phyloP scores from a whole-genome alignment of 2,797 vertebrate genomes.

The Novumbra hubbsi region DNA sequence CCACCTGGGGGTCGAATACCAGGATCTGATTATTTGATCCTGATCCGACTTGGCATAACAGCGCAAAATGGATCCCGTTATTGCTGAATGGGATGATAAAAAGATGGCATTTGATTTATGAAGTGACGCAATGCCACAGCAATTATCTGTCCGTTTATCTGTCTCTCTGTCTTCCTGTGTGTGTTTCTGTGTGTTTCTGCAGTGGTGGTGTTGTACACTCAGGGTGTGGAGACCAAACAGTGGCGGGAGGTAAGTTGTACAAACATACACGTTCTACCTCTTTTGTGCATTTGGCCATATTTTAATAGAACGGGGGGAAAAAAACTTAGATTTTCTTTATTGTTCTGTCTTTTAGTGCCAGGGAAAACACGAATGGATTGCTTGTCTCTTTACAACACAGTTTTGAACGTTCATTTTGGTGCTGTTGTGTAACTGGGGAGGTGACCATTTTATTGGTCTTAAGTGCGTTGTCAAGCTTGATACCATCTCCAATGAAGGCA shows the following conservation, averaged over 20 bases:
- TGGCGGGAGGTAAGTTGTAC: slow-evolving; percentile 89
- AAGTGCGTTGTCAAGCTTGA: too few species aligned
- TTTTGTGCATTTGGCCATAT: slow-evolving; percentile 18
- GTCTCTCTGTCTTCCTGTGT: not conserved
- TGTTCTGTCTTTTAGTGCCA: too few species aligned
- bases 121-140: slow-evolving; percentile 9
- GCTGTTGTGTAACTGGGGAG: too few species aligned
- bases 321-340: too few species aligned
- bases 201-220: slow-evolving; percentile 94
- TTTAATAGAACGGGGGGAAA: too few species aligned
- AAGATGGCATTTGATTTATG: slow-evolving; percentile 41
- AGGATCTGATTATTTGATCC: slow-evolving; percentile 30
- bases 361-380: too few species aligned
- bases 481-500: too few species aligned
- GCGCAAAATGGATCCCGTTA: slow-evolving; percentile 49
- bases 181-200: slow-evolving; percentile 34
- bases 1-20: slow-evolving; percentile 31
- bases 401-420: too few species aligned
- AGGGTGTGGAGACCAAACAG: slow-evolving; percentile 88
- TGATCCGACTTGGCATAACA: slow-evolving; percentile 20
- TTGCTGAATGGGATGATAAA: slow-evolving; percentile 54
- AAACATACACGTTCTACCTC: slow-evolving; percentile 1
- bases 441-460: too few species aligned
- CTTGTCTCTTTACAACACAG: too few species aligned
- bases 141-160: not conserved